Base-by-base conservation (phyloP, 2,888 invertebrate species). In the Pherbina coryleti region DNA sequence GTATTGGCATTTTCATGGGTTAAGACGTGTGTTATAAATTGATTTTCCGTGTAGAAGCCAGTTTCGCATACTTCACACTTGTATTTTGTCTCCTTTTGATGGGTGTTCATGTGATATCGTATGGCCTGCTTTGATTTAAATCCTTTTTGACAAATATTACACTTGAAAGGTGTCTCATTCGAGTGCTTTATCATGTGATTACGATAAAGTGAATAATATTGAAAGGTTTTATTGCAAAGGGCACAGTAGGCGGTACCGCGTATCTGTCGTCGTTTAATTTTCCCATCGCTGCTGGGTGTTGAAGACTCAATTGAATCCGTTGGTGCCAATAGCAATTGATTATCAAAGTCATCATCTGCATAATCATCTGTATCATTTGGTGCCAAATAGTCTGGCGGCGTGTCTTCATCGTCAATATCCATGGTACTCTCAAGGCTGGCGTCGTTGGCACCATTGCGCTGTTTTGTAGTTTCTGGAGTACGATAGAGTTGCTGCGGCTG, bases 61-160 rank as follows among this genome's bases (percentile, higher is more conserved):
- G 91, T 90, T 0, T 90, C 88, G 55, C 92, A 92, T 0, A 92
- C 82, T 49, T 91, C 91, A 70, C 86, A 86, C 51, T 82, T 82
- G 64, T 80, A 83, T 60, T 82, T 81, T 17, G 83, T 83, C 69
- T 84, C 83, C 60, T 83, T 84, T 37, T 84, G 82, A 67, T 86
- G 86, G 3, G 85, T 85, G 34, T 83, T 83, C 84, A 85, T 84
- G 73, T 86, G 86, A 70, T 85, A 84, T 9, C 84, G 83, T 77
- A 86, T 83, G 53, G 85, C 84, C 60, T 84, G 85, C 79, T 85
- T 85, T 28, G 85, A 84, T 78, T 85, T 84, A 72, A 85, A 86
- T 0, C 82, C 84, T 72, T 84, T 85, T 19, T 81, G 80, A 37
- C 86, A 86, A n/a, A 82, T 77, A 17, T 82, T 78, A 77, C 86